These are phyloP conservation scores for Eidolon dupreanum DNA, from an alignment of 2,797 vertebrate genomes.

Conservation along the genomic window DNA sequence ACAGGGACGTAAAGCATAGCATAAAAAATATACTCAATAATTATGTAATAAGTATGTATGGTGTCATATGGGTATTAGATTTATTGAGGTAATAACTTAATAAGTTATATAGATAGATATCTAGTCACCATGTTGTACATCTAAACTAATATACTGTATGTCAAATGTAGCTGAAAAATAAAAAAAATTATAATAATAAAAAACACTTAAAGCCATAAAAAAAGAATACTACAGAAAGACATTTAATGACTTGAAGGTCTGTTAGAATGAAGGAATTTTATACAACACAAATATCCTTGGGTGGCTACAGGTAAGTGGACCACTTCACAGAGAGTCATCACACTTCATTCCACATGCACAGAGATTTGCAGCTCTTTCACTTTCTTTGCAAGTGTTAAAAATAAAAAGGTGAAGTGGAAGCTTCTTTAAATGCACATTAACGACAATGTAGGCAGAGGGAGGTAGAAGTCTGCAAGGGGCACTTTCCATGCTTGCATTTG, in stretches of 20 bases:
- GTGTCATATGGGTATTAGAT: no score
- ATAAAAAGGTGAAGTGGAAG: background rate
- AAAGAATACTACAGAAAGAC: background rate
- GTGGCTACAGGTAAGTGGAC: background rate
- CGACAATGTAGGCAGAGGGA: background rate
- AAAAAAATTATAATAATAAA: no score
- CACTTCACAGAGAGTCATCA: background rate
- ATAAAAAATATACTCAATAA: no score
- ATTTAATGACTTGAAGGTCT: background rate
- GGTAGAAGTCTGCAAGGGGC: accelerated
- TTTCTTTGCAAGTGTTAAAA: background rate
- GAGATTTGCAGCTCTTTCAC: background rate
- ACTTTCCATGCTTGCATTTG: background rate
- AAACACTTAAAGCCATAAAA: no score
- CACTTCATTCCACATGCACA: background rate
- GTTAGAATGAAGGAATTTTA: background rate
- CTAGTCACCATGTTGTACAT: no score
- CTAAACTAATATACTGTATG: no score
- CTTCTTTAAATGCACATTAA: background rate
- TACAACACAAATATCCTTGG: background rate
- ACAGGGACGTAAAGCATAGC: no score
- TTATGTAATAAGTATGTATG: no score
- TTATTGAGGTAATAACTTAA: no score
- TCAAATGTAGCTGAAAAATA: no score
- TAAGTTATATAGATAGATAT: no score